A percentile compares a stretch with the other conserved stretches of the same genome.
These are phyloP conservation scores for Steinernema hermaphroditum DNA, from an alignment of 2,888 invertebrate genomes.

Conservation along the genomic window DNA sequence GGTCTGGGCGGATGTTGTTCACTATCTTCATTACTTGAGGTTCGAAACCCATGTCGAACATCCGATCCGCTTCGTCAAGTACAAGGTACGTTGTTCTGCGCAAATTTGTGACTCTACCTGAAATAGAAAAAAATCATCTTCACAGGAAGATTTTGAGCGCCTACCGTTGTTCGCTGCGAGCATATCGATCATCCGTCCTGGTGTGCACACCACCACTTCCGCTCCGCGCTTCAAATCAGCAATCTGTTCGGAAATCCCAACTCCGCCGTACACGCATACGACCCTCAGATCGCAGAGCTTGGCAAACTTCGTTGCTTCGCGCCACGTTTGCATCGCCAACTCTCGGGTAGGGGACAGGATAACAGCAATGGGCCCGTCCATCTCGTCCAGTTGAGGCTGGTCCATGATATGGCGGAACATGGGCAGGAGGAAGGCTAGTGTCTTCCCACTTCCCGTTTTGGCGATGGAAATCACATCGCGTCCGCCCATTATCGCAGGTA, in stretches of 20 bases:
- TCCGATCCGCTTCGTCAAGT: slow-evolving; percentile 95
- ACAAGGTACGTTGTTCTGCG: slow-evolving; percentile 95
- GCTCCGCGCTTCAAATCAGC: slow-evolving; percentile 94
- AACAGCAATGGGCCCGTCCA: slow-evolving; percentile 91
- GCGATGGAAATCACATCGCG: slow-evolving; percentile 97
- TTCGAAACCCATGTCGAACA: slow-evolving; percentile 98
- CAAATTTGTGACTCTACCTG: slow-evolving; percentile 87
- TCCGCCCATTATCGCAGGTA: slow-evolving; percentile 84
- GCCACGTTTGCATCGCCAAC: slow-evolving; percentile 96
- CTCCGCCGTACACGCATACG: slow-evolving; percentile 97
- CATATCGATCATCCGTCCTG: slow-evolving; percentile 99
- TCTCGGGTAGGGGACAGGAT: slow-evolving; percentile 98
- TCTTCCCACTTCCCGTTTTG: slow-evolving; percentile 98
- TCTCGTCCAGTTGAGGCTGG: slow-evolving; percentile 88
- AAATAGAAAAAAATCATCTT: slow-evolving; percentile 31
- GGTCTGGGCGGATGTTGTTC: slow-evolving; percentile 82
- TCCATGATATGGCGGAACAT: slow-evolving; percentile 96
- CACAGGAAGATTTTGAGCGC: slow-evolving; percentile 34
- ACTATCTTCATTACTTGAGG: slow-evolving; percentile 97
- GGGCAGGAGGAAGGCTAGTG: slow-evolving; percentile 92
- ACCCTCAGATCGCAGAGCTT: slow-evolving; percentile 80
- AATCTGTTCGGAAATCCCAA: slow-evolving; percentile 92
- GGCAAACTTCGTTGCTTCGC: slow-evolving; percentile 90
- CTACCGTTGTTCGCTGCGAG: slow-evolving; percentile 90
- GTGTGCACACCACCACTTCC: slow-evolving; percentile 97